Evolutionary conservation across 2,888 invertebrate genomes (phyloP), one percentile per base, ranked within the genome.

Genomic region (Tineola bisselliella): DNA sequence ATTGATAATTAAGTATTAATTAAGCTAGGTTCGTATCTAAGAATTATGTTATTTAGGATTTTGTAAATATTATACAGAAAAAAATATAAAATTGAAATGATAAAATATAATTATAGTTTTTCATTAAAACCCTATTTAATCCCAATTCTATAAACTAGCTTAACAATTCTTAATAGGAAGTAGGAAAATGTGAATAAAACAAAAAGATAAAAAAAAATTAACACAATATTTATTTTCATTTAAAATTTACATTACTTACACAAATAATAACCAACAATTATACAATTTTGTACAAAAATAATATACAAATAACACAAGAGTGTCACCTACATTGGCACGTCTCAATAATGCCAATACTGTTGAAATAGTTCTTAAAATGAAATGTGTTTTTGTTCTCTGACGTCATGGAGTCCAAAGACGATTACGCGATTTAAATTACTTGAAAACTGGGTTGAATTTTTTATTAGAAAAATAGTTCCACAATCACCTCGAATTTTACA

Each of bases 11-110:
- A 25, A 58, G 58, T 58, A 58, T 58, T 25, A 25, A 25, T 25
- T 58, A 58, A 58, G 58, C 15, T 58, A 58, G 33, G 5, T 33
- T 13, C 15, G 33, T 33, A n/a, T 18, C 12, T 54, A 54, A 54
- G 48, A 48, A 2, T 38, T 38, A 38, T 38, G 10, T 38, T 38
- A 48, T 17, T 17, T 48, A 48, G 17, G 48, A 25, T 17, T 48
- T 13, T 81, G 81, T 83, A 83, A 77, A 81, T 80, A 76, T 73
- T 75, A 70, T 68, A 67, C 25, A 70, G 68, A 82, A 79, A 84
- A 84, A 84, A 77, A 74, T 70, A 63, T 74, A 69, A 64, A 79
- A 81, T 25, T 58, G 17, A 54, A 54, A 15, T 1, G 1, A 54
- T 54, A 54, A 54, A 54, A 54, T 2, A 17, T 17, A 80, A 76